Evolutionary conservation across 2,113 vertebrate species (phyloP), one percentile per base, ranked within the genome.

Genomic region (Cyanistes caeruleus): DNA sequence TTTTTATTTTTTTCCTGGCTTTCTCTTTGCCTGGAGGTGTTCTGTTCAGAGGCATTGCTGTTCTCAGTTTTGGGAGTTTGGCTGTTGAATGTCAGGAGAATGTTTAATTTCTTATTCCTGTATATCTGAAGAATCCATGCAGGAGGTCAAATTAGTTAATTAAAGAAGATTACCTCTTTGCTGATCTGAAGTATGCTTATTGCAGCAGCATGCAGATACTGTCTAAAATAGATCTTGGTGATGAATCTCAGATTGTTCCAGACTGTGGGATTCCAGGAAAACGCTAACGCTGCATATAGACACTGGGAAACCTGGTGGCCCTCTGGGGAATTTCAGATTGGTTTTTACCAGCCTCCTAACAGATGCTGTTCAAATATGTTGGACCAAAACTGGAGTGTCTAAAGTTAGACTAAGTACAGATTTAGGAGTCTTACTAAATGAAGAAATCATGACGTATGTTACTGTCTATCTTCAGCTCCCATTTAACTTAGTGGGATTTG

Each of bases 351-450:
- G 79, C 12, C 64, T 90, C 6, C 19, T 67, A 74, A 70, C 75
- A 92, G 85, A 51, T 85, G 75, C 78, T 74, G 55, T 74, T 93
- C 64, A 81, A 67, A 76, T 88, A 76, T n/a, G 59, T 92, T 95
- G 79, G 68, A 77, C 82, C 95, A 85, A 95, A 97, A 94, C 87
- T 67, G 56, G 63, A 70, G 18, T 88, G 78, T 84, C 95, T 91
- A 91, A 96, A 96, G 82, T 96, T 97, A 94, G 94, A 64, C 87
- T 93, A 94, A 92, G 74, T 84, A 91, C 89, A 91, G 91, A 95
- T 94, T 96, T 96, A 96, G 87, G 79, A 90, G 89, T 88, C 82
- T 93, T 95, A 62, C 85, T 95, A 94, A 95, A 94, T 94, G 85
- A 90, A 96, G 92, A 94, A 90, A 80, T 86, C 7, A 22, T 94